Evolutionary conservation across 2,797 vertebrate species (phyloP), one percentile per base, ranked within the genome.

Genomic region (Neoniphon sammara): DNA sequence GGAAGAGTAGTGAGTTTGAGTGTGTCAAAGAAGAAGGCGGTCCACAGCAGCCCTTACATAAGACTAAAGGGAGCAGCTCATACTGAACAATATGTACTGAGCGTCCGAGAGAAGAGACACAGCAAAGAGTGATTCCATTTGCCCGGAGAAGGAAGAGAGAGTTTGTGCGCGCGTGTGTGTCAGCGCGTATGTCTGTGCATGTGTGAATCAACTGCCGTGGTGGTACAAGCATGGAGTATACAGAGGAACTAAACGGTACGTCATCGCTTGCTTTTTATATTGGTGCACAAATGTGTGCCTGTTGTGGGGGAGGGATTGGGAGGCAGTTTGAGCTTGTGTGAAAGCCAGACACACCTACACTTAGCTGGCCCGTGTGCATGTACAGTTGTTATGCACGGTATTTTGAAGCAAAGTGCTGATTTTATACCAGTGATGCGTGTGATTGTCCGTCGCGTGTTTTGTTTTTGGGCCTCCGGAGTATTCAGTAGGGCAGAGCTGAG

Each of bases 11-110:
- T 57, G 27, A 34, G 30, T 34, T 30, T 34, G 55, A 25, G 60
- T 27, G 5, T 47, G 21, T 15, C 20, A 9, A 30, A 34, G 46
- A 11, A 31, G 66, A 66, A 79, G 82, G 78, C 80, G 31, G 70
- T 71, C 44, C 61, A 31, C 31, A 60, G 44, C 76, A 57, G 47
- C 2, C 14, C 62, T 91, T 89, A 85, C 44, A 73, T 89, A 91
- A 89, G 47, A 14, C 46, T 31, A 4, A 46, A 63, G 70, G 60
- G 55, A 89, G 77, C 47, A 31, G 46, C 73, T 61, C 31, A 3
- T 27, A 14, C 53, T 80, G 81, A 83, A 89, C 78, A 80, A 71
- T 60, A 70, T 76, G 83, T 81, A 27, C 69, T 21, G 73, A 56
- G 27, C 47, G 15, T 39, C 68, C 44, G 30, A 4, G 61, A 58